Evolutionary conservation across 1,140 invertebrate species (phyloP).

Genomic region (Macrobrachium rosenbergii): DNA sequence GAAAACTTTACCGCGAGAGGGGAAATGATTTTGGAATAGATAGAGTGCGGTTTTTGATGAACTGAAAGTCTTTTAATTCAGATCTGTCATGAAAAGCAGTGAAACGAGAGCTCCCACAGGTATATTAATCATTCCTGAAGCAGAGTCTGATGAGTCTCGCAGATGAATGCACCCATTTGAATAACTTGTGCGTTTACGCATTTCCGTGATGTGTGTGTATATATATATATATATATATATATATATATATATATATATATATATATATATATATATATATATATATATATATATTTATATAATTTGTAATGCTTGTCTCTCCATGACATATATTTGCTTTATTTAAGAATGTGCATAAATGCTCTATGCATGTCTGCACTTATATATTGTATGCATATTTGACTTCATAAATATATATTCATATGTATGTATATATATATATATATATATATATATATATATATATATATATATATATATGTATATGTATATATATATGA

Average conservation of each 20-base stretch:
- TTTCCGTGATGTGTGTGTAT: not conserved
- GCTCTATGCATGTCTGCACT: too few relatives aligned
- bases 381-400: not conserved
- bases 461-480: constrained; percentile 8
- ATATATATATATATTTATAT: not conserved
- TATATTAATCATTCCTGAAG: too few relatives aligned
- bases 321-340: not conserved
- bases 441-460: constrained; percentile 23
- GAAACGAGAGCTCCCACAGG: too few relatives aligned
- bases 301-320: not conserved
- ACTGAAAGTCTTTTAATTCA: too few relatives aligned
- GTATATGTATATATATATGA: constrained; percentile 14
- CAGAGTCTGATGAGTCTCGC: too few relatives aligned
- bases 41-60: too few relatives aligned
- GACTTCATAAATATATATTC: constrained; percentile 2
- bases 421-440: constrained; percentile 16
- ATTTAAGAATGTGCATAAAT: too few relatives aligned
- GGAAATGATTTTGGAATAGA: too few relatives aligned
- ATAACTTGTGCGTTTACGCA: not conserved
- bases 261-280: constrained; percentile 24
- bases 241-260: constrained; percentile 2
- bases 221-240: constrained; percentile 1
- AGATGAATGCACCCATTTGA: too few relatives aligned
- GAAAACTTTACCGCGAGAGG: too few relatives aligned
- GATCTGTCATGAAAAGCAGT: too few relatives aligned